Base-by-base conservation (phyloP, 2,888 invertebrate species). In the Cosmopolites sordidus region DNA sequence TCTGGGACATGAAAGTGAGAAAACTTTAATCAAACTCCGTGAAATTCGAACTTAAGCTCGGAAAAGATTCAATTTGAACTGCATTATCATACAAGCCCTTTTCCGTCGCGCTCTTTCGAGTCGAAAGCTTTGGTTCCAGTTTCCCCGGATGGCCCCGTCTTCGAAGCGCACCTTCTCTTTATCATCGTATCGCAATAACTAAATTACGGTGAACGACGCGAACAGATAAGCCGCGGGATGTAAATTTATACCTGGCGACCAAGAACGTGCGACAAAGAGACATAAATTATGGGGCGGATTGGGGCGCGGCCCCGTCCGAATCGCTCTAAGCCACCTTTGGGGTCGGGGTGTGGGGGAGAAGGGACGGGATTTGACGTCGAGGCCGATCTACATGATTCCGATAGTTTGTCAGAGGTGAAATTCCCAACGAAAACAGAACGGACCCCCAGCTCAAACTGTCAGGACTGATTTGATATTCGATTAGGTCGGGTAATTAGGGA, bases 241-340 rank as follows among this genome's bases (percentile, higher is more conserved):
- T 47, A 33, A 51, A 50, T 55, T 55, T 51, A 51, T 43, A 55
- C 18, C 51, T 38, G 16, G 17, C n/a, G 55, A 51, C 41, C 48
- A 42, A 56, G 44, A 47, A 52, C 47, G 52, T 51, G 56, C 40
- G 41, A 48, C 41, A 52, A 56, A 48, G 42, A 51, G 37, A 46
- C 56, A 51, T 56, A 51, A 56, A 56, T 56, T 52, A 56, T 45
- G 30, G 33, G 33, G 33, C 4, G 33, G 33, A 27, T 33, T 4
- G 33, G 11, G 12, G 33, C 3, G 33, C 5, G 33, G 33, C 33
- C n/a, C 11, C 5, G 33, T 33, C 33, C 33, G 12, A 33, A 33
- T 33, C 33, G 33, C 12, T 33, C 33, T 33, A 33, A 33, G 33
- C 33, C 12, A 3, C n/a, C 33, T 11, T n/a, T 5, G 33, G 33